These are phyloP conservation scores for Ptychodera flava DNA, from an alignment of 35 echinoderm and acorn worm species.

Conservation along the genomic window DNA sequence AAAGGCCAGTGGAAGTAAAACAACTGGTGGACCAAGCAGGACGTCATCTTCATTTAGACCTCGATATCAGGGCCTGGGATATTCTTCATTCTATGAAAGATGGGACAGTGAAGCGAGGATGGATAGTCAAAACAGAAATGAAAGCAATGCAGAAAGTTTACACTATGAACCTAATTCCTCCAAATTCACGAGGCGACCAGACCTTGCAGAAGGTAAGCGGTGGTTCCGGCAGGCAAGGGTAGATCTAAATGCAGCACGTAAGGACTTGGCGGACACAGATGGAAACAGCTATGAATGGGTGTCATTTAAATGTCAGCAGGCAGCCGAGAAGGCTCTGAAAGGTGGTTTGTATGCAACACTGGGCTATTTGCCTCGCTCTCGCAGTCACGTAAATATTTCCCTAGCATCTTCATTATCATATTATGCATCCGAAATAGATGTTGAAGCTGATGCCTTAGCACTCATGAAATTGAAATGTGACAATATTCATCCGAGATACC, in stretches of 20 bases:
- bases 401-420: neutral
- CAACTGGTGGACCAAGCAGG: no score
- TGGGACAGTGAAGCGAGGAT: neutral
- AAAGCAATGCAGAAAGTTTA: neutral
- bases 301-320: constrained; percentile 13
- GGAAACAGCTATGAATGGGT: neutral
- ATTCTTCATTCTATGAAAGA: neutral
- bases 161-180: neutral
- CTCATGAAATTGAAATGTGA: neutral
- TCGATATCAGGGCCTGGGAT: neutral
- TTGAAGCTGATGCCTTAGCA: neutral
- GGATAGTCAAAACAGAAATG: neutral
- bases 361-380: neutral
- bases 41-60: neutral
- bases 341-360: neutral
- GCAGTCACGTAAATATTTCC: neutral
- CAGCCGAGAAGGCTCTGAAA: constrained; percentile 31
- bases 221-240: constrained; percentile 30
- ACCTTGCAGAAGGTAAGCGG: constrained; percentile 1
- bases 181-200: neutral
- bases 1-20: no score
- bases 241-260: constrained; percentile 9
- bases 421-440: neutral
- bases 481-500: neutral
- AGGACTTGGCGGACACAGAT: neutral